Evolutionary conservation across 2,888 invertebrate genomes (phyloP).

Genomic region (Macrosiphum euphorbiae): DNA sequence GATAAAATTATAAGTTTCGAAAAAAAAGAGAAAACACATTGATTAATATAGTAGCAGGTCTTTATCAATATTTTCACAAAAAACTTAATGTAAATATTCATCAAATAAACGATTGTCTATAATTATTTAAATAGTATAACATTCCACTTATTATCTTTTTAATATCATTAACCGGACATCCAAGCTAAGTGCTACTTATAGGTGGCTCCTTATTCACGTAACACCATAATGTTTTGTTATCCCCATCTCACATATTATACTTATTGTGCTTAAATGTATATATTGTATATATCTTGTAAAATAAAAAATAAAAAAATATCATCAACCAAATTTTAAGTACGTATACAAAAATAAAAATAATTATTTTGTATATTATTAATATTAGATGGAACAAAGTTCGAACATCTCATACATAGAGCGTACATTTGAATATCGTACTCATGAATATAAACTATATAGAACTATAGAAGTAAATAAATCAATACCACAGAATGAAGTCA

Average conservation of each 20-base stretch:
- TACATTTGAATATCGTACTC: background rate
- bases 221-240: too few relatives aligned
- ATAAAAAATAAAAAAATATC: too few relatives aligned
- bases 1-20: background rate
- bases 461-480: slow-evolving; percentile 42
- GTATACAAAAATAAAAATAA: background rate
- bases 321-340: background rate
- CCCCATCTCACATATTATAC: too few relatives aligned
- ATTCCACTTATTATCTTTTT: background rate
- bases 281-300: too few relatives aligned
- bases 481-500: slow-evolving; percentile 6
- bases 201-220: too few relatives aligned
- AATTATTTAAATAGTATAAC: background rate
- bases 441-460: background rate
- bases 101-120: background rate
- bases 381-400: background rate
- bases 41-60: background rate
- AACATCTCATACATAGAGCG: background rate
- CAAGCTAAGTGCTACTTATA: too few relatives aligned
- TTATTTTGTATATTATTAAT: background rate
- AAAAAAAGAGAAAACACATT: background rate
- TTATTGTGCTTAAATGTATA: too few relatives aligned
- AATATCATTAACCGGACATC: background rate
- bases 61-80: background rate
- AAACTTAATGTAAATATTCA: background rate